Base-by-base conservation (phyloP, 2,888 invertebrate genomes). In the Caprella mutica region DNA sequence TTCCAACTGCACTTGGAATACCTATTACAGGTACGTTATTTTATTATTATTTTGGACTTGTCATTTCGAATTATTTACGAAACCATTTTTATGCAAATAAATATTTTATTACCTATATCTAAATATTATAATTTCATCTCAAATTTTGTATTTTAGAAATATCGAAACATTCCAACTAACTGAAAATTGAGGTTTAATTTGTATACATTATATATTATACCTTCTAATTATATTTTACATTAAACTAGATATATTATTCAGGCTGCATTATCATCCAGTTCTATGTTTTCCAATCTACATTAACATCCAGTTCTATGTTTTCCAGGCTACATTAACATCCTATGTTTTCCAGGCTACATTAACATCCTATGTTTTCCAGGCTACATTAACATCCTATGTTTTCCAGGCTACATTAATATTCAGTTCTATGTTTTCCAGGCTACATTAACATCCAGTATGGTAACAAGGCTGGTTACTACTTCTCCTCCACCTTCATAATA, bases 1-100 rank as follows among this genome's bases (percentile, higher is more conserved):
- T 90, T 69, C 87, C 89, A 6, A 84, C 86, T 43, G 83, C 85
- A 1, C 82, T 89, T 51, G 89, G 89, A 48, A 84, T 88, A 44
- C 88, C 88, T 8, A 78, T 86, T 62, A 83, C 86, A 71, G 86
- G 86, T 86, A 42, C 17, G 54, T 14, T 5, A 2, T 26, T 19
- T 19, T 19, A 3, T n/a, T 23, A 2, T 14, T 2, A 14, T 27
- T 48, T 2, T n/a, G 14, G 3, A 5, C 14, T 4, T 17, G 4
- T n/a, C 3, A 17, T 24, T 48, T 26, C 14, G 24, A 14, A n/a
- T 19, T n/a, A n/a, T n/a, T n/a, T n/a, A n/a, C n/a, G 17, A 38
- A n/a, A 38, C 4, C 3, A 38, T 3, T 35, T 14, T 12, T 3
- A 38, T 3, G 3, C 19, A 38, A 38, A 38, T 4, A 38, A 38